phyloP scores from a whole-genome alignment of 1,140 invertebrate species.

The Tetramorium parvispinum region DNA sequence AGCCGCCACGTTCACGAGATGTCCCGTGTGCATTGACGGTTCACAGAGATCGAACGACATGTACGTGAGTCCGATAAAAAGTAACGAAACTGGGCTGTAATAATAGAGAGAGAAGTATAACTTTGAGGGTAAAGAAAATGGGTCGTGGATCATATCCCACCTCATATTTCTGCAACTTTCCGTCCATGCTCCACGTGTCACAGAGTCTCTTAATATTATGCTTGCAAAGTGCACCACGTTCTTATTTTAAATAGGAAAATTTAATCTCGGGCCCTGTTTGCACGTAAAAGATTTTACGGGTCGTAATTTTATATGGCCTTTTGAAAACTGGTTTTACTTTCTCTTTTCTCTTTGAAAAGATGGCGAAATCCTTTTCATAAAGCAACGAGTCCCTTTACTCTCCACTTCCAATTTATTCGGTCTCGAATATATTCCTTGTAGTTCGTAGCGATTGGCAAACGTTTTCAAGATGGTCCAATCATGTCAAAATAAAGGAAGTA shows the following conservation, averaged over 20 bases:
- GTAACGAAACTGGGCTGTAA: not conserved
- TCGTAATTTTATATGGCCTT: constrained; percentile 28
- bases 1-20: constrained; percentile 29
- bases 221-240: not conserved
- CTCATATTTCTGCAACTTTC: not conserved
- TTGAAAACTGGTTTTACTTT: not conserved
- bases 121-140: constrained; percentile 10
- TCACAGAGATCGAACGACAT: not conserved
- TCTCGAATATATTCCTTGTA: not conserved
- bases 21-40: not conserved
- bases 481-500: constrained; percentile 13
- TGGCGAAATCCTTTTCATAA: constrained; percentile 6
- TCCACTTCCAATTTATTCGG: constrained; percentile 36
- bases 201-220: not conserved
- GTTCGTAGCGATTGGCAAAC: constrained; percentile 36
- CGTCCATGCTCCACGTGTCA: constrained; percentile 5
- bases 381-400: constrained; percentile 6
- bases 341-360: not conserved
- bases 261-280: constrained; percentile 9
- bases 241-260: constrained; percentile 37
- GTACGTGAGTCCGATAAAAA: constrained; percentile 12
- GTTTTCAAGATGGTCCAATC: constrained; percentile 25
- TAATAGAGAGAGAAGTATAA: not conserved
- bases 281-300: constrained; percentile 22
- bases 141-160: constrained; percentile 19